Percentiles rank a stretch among this genome's conserved stretches.
phyloP scores from a whole-genome alignment of 2,113 vertebrate genomes.

The Zeus faber region DNA sequence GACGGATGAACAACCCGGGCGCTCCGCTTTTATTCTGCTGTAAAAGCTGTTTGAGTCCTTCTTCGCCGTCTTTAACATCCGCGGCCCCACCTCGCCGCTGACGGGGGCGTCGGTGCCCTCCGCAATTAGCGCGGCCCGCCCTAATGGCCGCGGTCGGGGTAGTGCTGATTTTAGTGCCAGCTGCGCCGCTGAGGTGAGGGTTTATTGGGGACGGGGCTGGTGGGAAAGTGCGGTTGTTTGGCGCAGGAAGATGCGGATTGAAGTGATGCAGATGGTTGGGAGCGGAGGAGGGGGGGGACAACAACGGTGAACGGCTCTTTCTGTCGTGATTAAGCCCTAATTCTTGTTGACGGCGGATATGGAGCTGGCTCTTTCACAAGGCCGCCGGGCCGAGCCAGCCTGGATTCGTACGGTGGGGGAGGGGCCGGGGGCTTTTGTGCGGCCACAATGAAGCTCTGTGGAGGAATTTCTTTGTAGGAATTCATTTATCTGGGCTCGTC shows the following conservation, averaged over 20 bases:
- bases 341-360: conserved; percentile 58
- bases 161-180: too few relatives aligned
- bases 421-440: conserved; percentile 42
- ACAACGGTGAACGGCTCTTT: conserved; percentile 68
- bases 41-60: too few relatives aligned
- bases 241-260: conserved; percentile 62
- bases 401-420: conserved; percentile 48
- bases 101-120: too few relatives aligned
- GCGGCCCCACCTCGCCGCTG: too few relatives aligned
- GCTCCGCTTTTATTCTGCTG: too few relatives aligned
- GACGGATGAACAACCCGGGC: too few relatives aligned
- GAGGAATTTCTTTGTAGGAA: too few relatives aligned
- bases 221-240: conserved; percentile 58
- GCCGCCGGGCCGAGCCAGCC: conserved; percentile 22
- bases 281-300: conserved; percentile 44
- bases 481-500: too few relatives aligned
- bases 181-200: conserved; percentile 18
- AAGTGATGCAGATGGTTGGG: conserved; percentile 63
- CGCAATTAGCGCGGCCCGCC: too few relatives aligned
- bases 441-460: conserved; percentile 18
- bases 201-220: conserved; percentile 43
- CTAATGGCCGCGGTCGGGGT: too few relatives aligned
- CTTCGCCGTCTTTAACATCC: too few relatives aligned
- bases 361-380: conserved; percentile 33
- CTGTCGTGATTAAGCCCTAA: conserved; percentile 66